Percentiles rank a stretch among this genome's conserved stretches.
phyloP scores from a whole-genome alignment of 2,888 invertebrate species.

The Dryadula phaetusa region DNA sequence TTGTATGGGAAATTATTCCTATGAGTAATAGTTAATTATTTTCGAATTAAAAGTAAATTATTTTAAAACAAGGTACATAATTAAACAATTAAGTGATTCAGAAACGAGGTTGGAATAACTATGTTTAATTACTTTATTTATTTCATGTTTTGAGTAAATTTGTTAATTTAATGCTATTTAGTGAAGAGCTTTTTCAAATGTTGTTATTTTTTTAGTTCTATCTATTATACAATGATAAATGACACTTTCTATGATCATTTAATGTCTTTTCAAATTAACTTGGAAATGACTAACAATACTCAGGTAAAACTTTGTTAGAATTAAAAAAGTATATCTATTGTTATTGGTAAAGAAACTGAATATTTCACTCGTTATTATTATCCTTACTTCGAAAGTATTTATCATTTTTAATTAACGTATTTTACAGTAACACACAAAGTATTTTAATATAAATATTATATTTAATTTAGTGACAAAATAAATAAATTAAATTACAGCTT shows the following conservation, averaged over 20 bases:
- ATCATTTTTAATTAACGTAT: neutral
- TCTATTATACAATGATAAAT: too few species aligned
- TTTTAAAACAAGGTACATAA: constrained; percentile 12
- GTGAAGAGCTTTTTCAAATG: neutral
- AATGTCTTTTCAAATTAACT: neutral
- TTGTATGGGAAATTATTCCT: constrained; percentile 9
- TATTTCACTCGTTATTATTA: neutral
- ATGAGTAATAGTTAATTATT: constrained; percentile 17
- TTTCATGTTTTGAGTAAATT: constrained; percentile 4
- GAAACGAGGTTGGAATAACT: constrained; percentile 4
- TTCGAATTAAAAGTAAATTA: constrained; percentile 21
- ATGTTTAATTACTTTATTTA: constrained; percentile 20
- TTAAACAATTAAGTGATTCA: constrained; percentile 18
- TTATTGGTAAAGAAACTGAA: neutral
- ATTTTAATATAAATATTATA: neutral
- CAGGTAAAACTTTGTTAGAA: constrained; percentile 13
- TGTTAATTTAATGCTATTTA: neutral
- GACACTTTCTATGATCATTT: neutral
- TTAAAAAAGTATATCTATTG: neutral
- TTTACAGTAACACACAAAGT: neutral
- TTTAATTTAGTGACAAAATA: too few species aligned
- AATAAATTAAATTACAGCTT: too few species aligned
- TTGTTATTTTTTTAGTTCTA: too few species aligned
- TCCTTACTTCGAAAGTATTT: neutral
- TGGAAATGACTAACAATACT: neutral